phyloP scores from a whole-genome alignment of 2,797 vertebrate genomes.

The Meriones psammophilus region DNA sequence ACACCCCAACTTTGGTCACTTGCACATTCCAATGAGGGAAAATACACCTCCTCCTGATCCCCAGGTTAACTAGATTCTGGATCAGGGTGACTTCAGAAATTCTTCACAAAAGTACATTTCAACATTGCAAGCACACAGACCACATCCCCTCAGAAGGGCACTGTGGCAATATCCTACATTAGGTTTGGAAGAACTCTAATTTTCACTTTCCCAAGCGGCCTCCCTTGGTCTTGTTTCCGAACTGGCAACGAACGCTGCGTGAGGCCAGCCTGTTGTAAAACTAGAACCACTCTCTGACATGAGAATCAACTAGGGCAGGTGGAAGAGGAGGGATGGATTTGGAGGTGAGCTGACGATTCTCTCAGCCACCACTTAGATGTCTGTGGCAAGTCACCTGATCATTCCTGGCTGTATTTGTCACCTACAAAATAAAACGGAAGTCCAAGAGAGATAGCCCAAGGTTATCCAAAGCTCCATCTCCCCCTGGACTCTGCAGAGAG shows the following conservation, averaged over 20 bases:
- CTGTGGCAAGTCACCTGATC: background rate
- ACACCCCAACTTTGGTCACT: background rate
- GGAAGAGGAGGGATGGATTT: background rate
- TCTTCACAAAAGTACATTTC: slow-evolving; percentile 11
- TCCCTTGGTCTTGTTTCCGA: slow-evolving; percentile 53
- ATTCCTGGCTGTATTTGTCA: background rate
- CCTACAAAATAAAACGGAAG: background rate
- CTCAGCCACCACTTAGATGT: background rate
- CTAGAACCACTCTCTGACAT: background rate
- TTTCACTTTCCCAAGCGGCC: background rate
- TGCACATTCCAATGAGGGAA: background rate
- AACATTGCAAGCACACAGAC: background rate
- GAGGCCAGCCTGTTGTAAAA: slow-evolving; percentile 7
- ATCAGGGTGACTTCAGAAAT: background rate
- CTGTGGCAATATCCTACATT: rapidly evolving
- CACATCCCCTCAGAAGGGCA: background rate
- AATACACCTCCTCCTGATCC: background rate
- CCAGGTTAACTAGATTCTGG: background rate
- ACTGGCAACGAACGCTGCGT: slow-evolving; percentile 62
- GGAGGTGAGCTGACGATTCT: background rate
- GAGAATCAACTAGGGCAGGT: rapidly evolving
- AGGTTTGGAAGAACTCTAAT: background rate
- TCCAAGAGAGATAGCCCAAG: background rate
- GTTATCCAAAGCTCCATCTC: background rate
- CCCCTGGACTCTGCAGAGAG: background rate